Conservation (phyloP, 2,888 invertebrate species). For the Calephelis perditalis region DNA sequence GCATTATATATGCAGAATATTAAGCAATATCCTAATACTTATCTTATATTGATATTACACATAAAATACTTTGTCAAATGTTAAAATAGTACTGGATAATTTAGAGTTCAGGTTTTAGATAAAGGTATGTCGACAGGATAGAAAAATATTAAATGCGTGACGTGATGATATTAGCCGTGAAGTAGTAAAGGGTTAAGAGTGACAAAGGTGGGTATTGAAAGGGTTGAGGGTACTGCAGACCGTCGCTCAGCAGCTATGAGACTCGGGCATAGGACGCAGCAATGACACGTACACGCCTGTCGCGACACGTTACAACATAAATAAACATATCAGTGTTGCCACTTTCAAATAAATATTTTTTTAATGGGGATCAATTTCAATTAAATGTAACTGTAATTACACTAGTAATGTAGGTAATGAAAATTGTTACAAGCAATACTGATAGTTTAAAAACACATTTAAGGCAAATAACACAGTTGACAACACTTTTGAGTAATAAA, state of each 20-base stretch:
- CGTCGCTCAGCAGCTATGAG: constrained; percentile 49
- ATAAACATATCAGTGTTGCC: constrained; percentile 23
- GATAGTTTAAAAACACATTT: constrained; percentile 8
- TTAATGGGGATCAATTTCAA: neutral
- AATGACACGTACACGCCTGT: constrained; percentile 68
- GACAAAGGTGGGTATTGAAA: constrained; percentile 11
- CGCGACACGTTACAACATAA: constrained; percentile 31
- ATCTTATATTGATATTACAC: too few relatives aligned
- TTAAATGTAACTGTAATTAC: neutral
- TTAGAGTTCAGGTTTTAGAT: too few relatives aligned
- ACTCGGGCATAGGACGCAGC: constrained; percentile 49
- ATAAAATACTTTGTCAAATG: too few relatives aligned
- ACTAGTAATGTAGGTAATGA: neutral
- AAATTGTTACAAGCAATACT: constrained; percentile 1
- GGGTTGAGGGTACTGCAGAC: constrained; percentile 24
- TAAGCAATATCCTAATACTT: too few relatives aligned
- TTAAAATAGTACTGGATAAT: too few relatives aligned
- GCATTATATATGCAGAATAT: neutral
- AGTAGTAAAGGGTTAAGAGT: constrained; percentile 14
- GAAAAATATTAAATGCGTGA: neutral
- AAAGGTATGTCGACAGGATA: too few relatives aligned
- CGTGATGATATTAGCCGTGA: neutral
- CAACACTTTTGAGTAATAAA: neutral
- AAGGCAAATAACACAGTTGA: neutral
- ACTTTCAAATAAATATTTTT: constrained; percentile 4